phyloP scores from a whole-genome alignment of 2,888 invertebrate genomes.

The Glyphotaelius pellucidus region DNA sequence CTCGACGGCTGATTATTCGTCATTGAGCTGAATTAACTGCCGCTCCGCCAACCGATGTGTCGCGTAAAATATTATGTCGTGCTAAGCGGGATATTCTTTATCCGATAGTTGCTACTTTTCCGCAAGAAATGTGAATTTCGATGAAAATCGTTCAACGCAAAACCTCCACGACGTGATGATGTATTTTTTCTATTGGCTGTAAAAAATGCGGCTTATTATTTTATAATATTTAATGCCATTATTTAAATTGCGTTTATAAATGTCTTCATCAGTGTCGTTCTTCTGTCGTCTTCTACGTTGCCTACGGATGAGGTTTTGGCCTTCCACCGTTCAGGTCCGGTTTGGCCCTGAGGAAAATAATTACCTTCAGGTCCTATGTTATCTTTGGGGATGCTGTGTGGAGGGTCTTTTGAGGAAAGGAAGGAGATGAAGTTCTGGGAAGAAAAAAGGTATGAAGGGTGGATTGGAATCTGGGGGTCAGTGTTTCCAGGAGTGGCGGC shows the following conservation, averaged over 20 bases:
- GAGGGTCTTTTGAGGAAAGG: too few relatives aligned
- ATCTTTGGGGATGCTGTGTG: too few relatives aligned
- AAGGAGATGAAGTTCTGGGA: too few relatives aligned
- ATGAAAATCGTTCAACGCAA: background rate
- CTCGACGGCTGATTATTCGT: background rate
- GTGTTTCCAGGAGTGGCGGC: too few relatives aligned
- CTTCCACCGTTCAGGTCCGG: too few relatives aligned
- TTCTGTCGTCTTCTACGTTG: too few relatives aligned
- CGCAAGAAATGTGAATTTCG: background rate
- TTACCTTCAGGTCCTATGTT: too few relatives aligned
- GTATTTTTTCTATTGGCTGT: background rate
- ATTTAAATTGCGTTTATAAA: background rate
- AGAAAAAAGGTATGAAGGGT: too few relatives aligned
- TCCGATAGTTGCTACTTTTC: background rate
- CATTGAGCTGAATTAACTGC: conserved; percentile 35
- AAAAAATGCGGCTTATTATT: background rate
- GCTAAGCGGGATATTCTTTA: background rate
- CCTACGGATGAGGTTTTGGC: too few relatives aligned
- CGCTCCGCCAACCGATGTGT: background rate
- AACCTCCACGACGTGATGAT: background rate
- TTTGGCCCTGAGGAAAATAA: too few relatives aligned
- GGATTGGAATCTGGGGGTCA: too few relatives aligned
- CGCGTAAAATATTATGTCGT: background rate
- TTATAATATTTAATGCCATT: background rate
- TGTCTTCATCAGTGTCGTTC: background rate